A percentile compares a stretch with the other conserved stretches of the same genome.
phyloP scores from a whole-genome alignment of 1,140 invertebrate species.

The Araneus ventricosus region DNA sequence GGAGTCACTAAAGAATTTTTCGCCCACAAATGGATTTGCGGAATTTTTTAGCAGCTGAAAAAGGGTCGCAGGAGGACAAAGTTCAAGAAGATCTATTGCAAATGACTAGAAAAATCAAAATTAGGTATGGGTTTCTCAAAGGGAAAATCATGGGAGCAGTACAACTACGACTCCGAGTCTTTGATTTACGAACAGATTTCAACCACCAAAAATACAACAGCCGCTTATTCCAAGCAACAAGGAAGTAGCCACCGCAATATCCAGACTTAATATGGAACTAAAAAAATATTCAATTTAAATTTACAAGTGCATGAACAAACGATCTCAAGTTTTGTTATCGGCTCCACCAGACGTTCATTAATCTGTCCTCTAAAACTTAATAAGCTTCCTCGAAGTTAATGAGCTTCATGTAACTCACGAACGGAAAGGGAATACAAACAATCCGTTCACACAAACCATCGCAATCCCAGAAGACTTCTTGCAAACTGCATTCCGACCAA shows the following conservation, averaged over 20 bases:
- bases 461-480: not conserved
- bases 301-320: not conserved
- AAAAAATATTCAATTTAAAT: not conserved
- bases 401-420: not conserved
- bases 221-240: not conserved
- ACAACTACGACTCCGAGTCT: too few relatives aligned
- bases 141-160: too few relatives aligned
- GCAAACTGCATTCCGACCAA: not conserved
- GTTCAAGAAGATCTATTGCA: too few relatives aligned
- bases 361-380: slow-evolving; percentile 34
- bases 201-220: too few relatives aligned
- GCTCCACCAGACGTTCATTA: not conserved
- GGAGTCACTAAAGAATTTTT: too few relatives aligned
- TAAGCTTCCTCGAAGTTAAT: slow-evolving; percentile 31
- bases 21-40: too few relatives aligned
- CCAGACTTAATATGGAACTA: not conserved
- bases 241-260: not conserved
- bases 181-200: too few relatives aligned
- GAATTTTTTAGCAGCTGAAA: too few relatives aligned
- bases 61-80: too few relatives aligned
- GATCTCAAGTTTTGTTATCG: slow-evolving; percentile 15
- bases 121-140: too few relatives aligned
- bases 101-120: too few relatives aligned
- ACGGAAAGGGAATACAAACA: slow-evolving; percentile 5
- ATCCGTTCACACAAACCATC: not conserved